Conservation (phyloP, 1,140 invertebrate genomes). For the Penaeus chinensis region DNA sequence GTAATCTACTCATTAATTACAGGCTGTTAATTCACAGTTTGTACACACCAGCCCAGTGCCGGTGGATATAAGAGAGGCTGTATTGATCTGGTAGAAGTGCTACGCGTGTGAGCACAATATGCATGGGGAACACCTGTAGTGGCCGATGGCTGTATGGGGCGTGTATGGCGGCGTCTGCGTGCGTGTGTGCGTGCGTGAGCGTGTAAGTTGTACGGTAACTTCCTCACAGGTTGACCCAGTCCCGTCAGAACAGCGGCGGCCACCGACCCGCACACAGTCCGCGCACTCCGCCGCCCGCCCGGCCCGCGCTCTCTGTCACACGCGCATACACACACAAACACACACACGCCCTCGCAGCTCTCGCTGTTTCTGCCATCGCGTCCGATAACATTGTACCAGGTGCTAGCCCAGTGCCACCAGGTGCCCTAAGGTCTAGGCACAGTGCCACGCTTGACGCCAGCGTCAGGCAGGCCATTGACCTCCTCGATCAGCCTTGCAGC, state of each 20-base stretch:
- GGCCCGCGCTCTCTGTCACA: slow-evolving; percentile 28
- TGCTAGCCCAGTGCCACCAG: neutral
- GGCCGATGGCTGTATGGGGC: neutral
- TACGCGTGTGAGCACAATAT: slow-evolving; percentile 7
- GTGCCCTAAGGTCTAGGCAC: slow-evolving; percentile 2
- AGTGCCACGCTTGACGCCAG: neutral
- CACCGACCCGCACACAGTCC: slow-evolving; percentile 52
- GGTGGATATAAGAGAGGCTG: too few species aligned
- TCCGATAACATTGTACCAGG: too few species aligned
- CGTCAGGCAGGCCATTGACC: slow-evolving; percentile 37
- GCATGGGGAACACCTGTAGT: slow-evolving; percentile 6
- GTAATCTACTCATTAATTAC: too few species aligned
- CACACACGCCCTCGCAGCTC: too few species aligned
- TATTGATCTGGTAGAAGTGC: too few species aligned
- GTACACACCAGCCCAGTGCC: too few species aligned
- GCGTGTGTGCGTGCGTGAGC: slow-evolving; percentile 29
- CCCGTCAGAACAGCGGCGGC: slow-evolving; percentile 48
- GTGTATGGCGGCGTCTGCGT: slow-evolving; percentile 14
- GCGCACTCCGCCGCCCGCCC: slow-evolving; percentile 35
- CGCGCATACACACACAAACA: neutral
- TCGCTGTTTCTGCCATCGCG: too few species aligned
- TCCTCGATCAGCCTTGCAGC: slow-evolving; percentile 7
- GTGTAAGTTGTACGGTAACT: slow-evolving; percentile 47
- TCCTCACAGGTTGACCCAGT: slow-evolving; percentile 53
- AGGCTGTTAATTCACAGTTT: too few species aligned